Evolutionary conservation across 2,888 invertebrate species (phyloP).

Genomic region (Coenonympha glycerion): DNA sequence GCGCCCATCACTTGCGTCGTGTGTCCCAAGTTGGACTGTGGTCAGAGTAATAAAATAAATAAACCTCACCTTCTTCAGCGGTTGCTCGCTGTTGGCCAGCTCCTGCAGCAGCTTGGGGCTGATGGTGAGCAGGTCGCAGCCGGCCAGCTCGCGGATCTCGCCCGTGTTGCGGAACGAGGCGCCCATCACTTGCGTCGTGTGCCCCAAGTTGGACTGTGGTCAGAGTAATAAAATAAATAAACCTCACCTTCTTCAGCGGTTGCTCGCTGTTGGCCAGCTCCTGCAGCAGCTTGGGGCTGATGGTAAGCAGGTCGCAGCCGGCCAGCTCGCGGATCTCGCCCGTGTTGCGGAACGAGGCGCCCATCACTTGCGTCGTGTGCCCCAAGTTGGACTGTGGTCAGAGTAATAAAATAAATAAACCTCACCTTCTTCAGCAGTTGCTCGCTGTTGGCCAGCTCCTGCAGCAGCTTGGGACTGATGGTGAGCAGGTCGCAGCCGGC

Average conservation of each 20-base stretch:
- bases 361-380: conserved; percentile 99
- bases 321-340: conserved; percentile 85
- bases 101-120: conserved; percentile 90
- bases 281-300: conserved; percentile 88
- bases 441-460: conserved; percentile 85
- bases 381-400: too few species aligned
- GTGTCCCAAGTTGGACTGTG: conserved; percentile 96
- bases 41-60: too few species aligned
- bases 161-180: conserved; percentile 98
- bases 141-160: conserved; percentile 87
- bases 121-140: conserved; percentile 97
- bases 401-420: too few species aligned
- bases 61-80: too few species aligned
- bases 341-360: conserved; percentile 99
- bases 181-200: conserved; percentile 99
- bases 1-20: conserved; percentile 99
- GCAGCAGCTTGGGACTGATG: conserved; percentile 90
- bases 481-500: conserved; percentile 98
- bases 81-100: conserved; percentile 83
- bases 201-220: conserved; percentile 96
- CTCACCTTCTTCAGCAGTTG: too few species aligned
- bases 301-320: conserved; percentile 97
- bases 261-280: conserved; percentile 87
- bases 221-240: too few species aligned
- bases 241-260: too few species aligned